Conservation (phyloP, 2,797 vertebrate species). For the Myotis myotis region DNA sequence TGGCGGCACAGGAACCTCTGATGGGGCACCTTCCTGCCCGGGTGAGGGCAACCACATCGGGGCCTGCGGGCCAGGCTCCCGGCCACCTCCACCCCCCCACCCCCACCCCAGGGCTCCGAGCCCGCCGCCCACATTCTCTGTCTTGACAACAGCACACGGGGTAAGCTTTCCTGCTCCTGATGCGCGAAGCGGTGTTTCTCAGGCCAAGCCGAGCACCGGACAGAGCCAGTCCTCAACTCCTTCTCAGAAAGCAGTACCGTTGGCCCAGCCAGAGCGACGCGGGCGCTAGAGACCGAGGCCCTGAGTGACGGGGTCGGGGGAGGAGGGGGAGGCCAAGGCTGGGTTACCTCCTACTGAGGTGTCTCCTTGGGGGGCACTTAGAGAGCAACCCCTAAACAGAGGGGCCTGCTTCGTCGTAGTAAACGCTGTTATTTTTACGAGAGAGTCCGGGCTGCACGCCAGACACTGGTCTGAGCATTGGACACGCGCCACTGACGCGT, state of each 20-base stretch:
- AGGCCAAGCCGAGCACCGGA: background rate
- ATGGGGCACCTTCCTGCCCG: background rate
- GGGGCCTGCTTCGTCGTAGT: background rate
- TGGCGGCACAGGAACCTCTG: background rate
- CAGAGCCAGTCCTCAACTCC: background rate
- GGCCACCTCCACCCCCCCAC: background rate
- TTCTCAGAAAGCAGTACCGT: background rate
- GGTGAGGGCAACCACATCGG: accelerated
- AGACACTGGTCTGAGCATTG: background rate
- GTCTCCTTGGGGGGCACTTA: background rate
- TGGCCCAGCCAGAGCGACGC: no score
- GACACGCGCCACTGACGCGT: background rate
- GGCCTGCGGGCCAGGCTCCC: no score
- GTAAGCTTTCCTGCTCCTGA: background rate
- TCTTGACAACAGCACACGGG: background rate
- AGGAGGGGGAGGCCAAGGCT: accelerated
- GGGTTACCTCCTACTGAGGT: background rate
- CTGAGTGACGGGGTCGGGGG: background rate
- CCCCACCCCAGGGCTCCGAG: background rate
- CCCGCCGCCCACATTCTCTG: accelerated
- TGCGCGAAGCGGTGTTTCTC: background rate
- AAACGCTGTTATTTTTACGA: background rate
- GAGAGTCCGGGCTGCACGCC: background rate
- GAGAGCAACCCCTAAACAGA: background rate
- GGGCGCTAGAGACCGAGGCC: background rate